Evolutionary conservation across 1,140 invertebrate species (phyloP), one percentile per base, ranked within the genome.

Genomic region (Zaprionus capensis): DNA sequence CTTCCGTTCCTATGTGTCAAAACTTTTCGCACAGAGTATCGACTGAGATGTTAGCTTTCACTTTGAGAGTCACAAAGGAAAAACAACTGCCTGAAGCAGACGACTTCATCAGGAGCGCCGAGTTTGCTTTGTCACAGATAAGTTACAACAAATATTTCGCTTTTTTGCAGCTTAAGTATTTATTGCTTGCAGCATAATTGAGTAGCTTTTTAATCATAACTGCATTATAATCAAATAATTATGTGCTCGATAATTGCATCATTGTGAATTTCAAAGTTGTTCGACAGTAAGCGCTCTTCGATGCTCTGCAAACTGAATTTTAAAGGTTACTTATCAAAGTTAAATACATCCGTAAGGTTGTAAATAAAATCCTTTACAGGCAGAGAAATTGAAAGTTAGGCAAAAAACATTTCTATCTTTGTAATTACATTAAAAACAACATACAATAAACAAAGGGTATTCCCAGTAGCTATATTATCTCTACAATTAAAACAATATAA

Each of bases 1-100:
- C 4, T 51, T 24, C 46, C 46, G 46, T 51, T 20, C 4, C 46
- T 26, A 63, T 70, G 49, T 74, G 59, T 70, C 67, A 64, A 69
- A 70, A 75, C 38, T 75, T 70, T 62, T 24, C 17, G 17, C n/a
- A 46, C 46, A 51, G 46, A 22, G 46, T 26, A 49, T 56, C 53
- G 20, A 51, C 53, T 53, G 20, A 38, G 28, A 41, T 31, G 41
- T 53, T 26, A 24, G 22, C 15, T 44, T 61, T 59, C n/a, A 66
- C 15, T 66, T 56, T 41, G 31, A 6, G 24, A 14, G 17, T 6
- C 36, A 44, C n/a, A 31, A 41, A 41, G n/a, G n/a, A 31, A 7
- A 46, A n/a, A 46, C 41, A 56, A 56, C 26, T 56, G 53, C 53
- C 53, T n/a, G 22, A 31, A 56, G 53, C 22, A 34, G 28, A 53